Evolutionary conservation across 2,113 vertebrate species (phyloP).

Genomic region (Bufo bufo): DNA sequence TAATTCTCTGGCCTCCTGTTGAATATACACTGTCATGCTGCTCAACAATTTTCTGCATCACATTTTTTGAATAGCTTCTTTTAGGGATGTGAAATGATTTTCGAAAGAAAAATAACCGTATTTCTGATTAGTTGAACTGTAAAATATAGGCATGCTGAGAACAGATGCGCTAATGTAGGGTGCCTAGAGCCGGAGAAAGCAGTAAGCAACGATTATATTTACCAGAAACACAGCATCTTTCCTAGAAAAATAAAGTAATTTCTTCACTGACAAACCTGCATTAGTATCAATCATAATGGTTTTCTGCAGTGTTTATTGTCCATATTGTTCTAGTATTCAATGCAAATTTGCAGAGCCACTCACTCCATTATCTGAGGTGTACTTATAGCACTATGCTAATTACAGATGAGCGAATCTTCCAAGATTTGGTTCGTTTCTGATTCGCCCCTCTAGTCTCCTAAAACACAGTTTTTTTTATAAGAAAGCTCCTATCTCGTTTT

Average conservation of each 20-base stretch:
- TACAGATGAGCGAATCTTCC: not conserved
- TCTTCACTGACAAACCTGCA: slow-evolving; percentile 7
- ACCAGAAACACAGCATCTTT: slow-evolving; percentile 30
- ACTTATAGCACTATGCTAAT: not conserved
- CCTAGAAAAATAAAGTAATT: slow-evolving; percentile 6
- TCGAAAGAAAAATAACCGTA: slow-evolving; percentile 52
- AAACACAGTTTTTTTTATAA: too few relatives aligned
- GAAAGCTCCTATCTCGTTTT: too few relatives aligned
- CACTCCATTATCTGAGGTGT: not conserved
- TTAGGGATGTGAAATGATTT: slow-evolving; percentile 42
- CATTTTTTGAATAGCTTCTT: slow-evolving; percentile 49
- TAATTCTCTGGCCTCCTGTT: slow-evolving; percentile 15
- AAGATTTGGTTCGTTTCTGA: not conserved
- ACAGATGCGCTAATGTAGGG: slow-evolving; percentile 53
- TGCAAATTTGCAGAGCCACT: not conserved
- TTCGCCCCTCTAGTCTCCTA: too few relatives aligned
- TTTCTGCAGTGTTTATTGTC: not conserved
- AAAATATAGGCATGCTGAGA: slow-evolving; percentile 53
- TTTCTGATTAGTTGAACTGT: slow-evolving; percentile 55
- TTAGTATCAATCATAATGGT: not conserved
- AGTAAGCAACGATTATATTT: slow-evolving; percentile 18
- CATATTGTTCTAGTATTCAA: not conserved
- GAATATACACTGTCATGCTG: slow-evolving; percentile 13
- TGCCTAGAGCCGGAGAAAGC: slow-evolving; percentile 20
- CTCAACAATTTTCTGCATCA: slow-evolving; percentile 47